A percentile compares a stretch with the other conserved stretches of the same genome.
These are phyloP conservation scores for Pogona vitticeps DNA, from an alignment of 2,113 vertebrate genomes.

Conservation along the genomic window DNA sequence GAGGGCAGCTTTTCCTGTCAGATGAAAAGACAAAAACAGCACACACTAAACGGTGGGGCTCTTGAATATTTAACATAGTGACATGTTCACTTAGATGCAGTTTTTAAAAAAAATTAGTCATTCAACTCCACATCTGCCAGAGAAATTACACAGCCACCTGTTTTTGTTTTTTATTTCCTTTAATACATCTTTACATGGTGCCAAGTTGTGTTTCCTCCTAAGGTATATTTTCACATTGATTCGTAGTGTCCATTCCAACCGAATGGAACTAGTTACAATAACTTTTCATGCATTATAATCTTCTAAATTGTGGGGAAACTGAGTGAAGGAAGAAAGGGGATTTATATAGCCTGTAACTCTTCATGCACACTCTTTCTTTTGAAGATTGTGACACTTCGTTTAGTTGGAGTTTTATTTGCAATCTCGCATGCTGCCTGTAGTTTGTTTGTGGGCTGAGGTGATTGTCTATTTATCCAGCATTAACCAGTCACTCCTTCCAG, in stretches of 20 bases:
- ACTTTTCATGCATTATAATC: background rate
- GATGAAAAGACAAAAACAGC: background rate
- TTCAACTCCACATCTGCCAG: slow-evolving; percentile 13
- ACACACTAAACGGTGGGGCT: background rate
- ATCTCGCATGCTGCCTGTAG: too few relatives aligned
- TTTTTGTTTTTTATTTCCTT: slow-evolving; percentile 19
- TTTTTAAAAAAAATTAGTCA: background rate
- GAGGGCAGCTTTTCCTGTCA: background rate
- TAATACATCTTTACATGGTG: background rate
- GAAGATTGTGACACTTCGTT: background rate
- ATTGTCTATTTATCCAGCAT: too few relatives aligned
- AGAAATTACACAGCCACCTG: slow-evolving; percentile 22
- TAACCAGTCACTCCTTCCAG: background rate
- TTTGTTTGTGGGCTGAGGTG: too few relatives aligned
- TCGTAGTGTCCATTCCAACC: background rate
- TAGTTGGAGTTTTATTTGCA: too few relatives aligned
- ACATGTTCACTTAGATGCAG: background rate
- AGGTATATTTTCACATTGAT: fast-evolving
- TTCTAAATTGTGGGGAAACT: background rate
- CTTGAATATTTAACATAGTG: slow-evolving; percentile 14
- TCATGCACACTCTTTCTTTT: background rate
- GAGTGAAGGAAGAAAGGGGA: background rate
- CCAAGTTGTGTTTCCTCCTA: slow-evolving; percentile 23
- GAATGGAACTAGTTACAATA: background rate
- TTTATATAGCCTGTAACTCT: background rate